A percentile compares a stretch with the other conserved stretches of the same genome.
Evolutionary conservation across 2,113 vertebrate species (phyloP).

Genomic region (Peromyscus californicus): DNA sequence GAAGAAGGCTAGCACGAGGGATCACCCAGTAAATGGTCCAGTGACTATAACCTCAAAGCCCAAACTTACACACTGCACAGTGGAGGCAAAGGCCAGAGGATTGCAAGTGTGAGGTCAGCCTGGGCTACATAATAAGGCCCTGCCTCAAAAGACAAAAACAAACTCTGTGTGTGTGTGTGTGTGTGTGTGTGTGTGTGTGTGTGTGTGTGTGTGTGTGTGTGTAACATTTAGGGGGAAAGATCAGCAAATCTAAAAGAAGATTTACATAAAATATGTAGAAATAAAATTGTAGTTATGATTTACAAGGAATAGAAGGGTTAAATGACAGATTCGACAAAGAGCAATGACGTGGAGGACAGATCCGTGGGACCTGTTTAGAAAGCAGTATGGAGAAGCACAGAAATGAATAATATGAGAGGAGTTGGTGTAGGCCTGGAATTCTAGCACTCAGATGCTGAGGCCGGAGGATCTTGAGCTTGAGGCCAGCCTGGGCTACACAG

Average conservation of each 20-base stretch:
- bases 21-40: not conserved
- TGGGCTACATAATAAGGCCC: not conserved
- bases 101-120: not conserved
- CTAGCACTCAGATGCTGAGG: not conserved
- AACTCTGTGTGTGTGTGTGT: not conserved
- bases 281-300: slow-evolving; percentile 26
- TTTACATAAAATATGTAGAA: not conserved
- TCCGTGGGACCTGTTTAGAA: not conserved
- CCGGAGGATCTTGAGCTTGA: not conserved
- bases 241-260: not conserved
- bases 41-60: not conserved
- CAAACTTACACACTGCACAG: not conserved
- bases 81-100: not conserved
- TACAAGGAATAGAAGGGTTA: not conserved
- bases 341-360: not conserved
- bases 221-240: not conserved
- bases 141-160: not conserved
- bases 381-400: not conserved
- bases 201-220: not conserved
- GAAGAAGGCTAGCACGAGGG: not conserved
- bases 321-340: slow-evolving; percentile 14
- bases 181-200: not conserved
- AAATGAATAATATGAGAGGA: not conserved
- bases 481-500: not conserved
- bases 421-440: not conserved